Evolutionary conservation across 2,113 vertebrate genomes (phyloP).

Genomic region (Steatornis caripensis): DNA sequence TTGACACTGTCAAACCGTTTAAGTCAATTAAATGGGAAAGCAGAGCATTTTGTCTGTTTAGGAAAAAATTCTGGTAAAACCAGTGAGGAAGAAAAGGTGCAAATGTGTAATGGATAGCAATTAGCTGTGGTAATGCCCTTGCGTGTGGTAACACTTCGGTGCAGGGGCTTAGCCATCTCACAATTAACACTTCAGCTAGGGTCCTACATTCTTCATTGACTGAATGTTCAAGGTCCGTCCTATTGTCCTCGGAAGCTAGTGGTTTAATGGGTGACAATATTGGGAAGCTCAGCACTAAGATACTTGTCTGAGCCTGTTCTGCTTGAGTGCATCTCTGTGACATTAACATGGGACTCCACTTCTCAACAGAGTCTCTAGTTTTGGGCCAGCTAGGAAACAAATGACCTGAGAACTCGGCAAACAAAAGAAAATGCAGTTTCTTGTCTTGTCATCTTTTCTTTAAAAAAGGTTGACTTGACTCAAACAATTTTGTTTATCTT

Average conservation of each 20-base stretch:
- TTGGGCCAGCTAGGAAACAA: neutral
- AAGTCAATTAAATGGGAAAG: neutral
- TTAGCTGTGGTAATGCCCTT: neutral
- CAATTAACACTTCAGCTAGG: neutral
- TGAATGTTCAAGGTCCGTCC: neutral
- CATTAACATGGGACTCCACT: neutral
- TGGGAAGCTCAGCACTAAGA: neutral
- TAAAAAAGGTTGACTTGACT: neutral
- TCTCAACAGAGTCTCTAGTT: neutral
- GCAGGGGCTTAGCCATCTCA: neutral
- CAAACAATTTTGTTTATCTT: neutral
- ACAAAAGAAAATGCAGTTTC: neutral
- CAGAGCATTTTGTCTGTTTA: neutral
- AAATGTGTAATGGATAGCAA: neutral
- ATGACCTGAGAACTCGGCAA: neutral
- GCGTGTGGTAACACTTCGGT: neutral
- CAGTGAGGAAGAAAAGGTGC: neutral
- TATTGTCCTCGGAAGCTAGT: neutral
- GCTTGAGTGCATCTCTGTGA: neutral
- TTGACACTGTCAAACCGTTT: neutral
- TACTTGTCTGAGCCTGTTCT: neutral
- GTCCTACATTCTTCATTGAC: neutral
- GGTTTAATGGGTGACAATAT: neutral
- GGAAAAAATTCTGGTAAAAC: neutral
- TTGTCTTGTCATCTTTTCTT: neutral